Conservation (phyloP, 2,797 vertebrate genomes). For the Sebastes steindachneri region DNA sequence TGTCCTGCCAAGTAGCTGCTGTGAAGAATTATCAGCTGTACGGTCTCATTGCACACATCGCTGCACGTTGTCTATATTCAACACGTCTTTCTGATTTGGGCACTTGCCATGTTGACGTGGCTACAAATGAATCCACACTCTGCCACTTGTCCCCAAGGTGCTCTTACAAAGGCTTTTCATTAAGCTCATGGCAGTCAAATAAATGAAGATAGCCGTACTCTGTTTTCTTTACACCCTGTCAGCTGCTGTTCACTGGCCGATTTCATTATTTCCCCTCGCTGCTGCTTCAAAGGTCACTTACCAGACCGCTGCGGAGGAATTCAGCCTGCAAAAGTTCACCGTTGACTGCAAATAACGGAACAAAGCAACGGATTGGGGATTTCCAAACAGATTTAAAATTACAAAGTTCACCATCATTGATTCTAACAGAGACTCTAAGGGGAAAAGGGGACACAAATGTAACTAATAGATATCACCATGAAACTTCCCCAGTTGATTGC, state of each 20-base stretch:
- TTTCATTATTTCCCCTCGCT: conserved; percentile 34
- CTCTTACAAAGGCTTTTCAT: conserved; percentile 38
- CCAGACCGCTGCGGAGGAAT: conserved; percentile 19
- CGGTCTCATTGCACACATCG: neutral
- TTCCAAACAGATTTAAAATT: neutral
- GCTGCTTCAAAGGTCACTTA: conserved; percentile 31
- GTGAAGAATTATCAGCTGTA: conserved; percentile 6
- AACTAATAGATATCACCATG: too few relatives aligned
- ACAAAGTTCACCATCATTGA: neutral
- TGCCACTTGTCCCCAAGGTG: conserved; percentile 16
- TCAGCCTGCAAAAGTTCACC: neutral
- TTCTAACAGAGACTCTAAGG: neutral
- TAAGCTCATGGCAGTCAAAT: conserved; percentile 12
- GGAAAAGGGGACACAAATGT: too few relatives aligned
- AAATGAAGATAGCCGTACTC: conserved; percentile 16
- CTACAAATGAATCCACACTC: conserved; percentile 18
- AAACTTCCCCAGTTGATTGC: too few relatives aligned
- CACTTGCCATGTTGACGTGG: neutral
- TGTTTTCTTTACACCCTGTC: conserved; percentile 11
- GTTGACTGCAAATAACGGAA: neutral
- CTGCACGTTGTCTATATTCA: conserved; percentile 18
- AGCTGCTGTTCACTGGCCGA: conserved; percentile 13
- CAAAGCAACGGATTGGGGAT: neutral
- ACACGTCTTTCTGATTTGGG: neutral
- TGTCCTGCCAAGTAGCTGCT: conserved; percentile 4